These are phyloP conservation scores for Colaptes auratus DNA, from an alignment of 2,113 vertebrate genomes.

Conservation along the genomic window DNA sequence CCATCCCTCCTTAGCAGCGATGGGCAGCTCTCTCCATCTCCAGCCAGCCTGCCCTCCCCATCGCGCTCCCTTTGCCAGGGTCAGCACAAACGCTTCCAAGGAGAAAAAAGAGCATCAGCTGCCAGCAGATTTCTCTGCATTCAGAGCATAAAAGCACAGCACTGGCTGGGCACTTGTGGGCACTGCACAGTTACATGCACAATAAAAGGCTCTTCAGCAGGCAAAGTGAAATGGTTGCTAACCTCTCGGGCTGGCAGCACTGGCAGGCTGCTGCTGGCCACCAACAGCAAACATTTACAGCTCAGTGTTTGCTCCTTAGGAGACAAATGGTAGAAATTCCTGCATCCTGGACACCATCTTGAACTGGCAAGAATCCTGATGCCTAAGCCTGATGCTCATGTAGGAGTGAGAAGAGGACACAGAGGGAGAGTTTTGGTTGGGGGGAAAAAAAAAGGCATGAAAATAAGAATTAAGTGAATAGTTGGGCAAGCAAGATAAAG, in stretches of 20 bases:
- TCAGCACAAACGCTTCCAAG: neutral
- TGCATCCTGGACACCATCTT: neutral
- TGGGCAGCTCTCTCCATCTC: neutral
- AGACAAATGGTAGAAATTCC: slow-evolving; percentile 17
- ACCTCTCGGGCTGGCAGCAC: neutral
- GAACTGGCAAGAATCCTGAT: neutral
- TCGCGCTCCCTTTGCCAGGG: neutral
- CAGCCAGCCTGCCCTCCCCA: neutral
- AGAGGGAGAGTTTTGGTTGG: neutral
- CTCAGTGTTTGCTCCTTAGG: neutral
- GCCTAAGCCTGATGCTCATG: neutral
- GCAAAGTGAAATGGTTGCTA: neutral
- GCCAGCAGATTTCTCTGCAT: neutral
- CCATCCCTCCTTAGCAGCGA: neutral
- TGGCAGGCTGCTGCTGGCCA: neutral
- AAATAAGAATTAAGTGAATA: neutral
- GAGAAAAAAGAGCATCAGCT: neutral
- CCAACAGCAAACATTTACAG: slow-evolving; percentile 6
- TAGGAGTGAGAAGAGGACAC: neutral
- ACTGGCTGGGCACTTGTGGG: neutral
- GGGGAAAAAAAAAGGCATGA: neutral
- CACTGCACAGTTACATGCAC: neutral
- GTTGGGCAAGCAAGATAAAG: neutral
- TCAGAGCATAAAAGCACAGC: neutral
- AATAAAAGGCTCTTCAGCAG: neutral